phyloP scores from a whole-genome alignment of 1,140 invertebrate genomes.

The Drosophila neocordata region DNA sequence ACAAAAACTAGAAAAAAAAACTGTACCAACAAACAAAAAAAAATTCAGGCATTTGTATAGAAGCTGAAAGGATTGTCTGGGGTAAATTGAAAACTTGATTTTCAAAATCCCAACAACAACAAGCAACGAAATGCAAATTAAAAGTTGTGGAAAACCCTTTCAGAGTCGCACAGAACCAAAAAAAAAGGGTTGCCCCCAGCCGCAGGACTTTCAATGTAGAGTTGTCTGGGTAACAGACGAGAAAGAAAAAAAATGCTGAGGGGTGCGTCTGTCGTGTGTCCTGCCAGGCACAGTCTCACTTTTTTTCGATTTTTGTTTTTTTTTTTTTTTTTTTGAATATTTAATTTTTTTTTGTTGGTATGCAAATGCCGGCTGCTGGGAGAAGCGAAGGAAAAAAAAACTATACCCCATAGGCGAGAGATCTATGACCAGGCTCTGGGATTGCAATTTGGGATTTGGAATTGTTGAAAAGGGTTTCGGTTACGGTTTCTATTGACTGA shows the following conservation, averaged over 20 bases:
- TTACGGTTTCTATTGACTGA: conserved; percentile 49
- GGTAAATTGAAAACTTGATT: conserved; percentile 77
- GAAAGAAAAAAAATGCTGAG: conserved; percentile 57
- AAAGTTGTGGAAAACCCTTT: conserved; percentile 76
- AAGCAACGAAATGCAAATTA: conserved; percentile 75
- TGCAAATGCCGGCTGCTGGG: conserved; percentile 68
- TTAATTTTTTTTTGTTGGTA: conserved; percentile 63
- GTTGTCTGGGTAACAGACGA: conserved; percentile 64
- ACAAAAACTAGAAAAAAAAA: conserved; percentile 47
- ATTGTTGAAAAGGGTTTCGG: conserved; percentile 64
- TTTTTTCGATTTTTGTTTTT: conserved; percentile 65
- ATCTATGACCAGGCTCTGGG: conserved; percentile 23
- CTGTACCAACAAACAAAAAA: conserved; percentile 55
- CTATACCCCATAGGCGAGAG: conserved; percentile 41
- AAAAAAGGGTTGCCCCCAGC: conserved; percentile 71
- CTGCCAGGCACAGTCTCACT: conserved; percentile 68
- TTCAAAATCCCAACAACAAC: conserved; percentile 64
- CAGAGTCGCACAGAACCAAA: conserved; percentile 13
- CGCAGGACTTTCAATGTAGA: conserved; percentile 50
- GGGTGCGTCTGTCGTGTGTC: conserved; percentile 73
- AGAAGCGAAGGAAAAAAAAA: conserved; percentile 35
- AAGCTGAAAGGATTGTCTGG: conserved; percentile 42
- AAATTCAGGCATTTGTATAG: conserved; percentile 52
- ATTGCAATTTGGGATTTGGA: conserved; percentile 35
- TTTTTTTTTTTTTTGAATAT: conserved; percentile 57